These are phyloP conservation scores for Alloplasta piceator DNA, from an alignment of 2,888 invertebrate species.

Conservation along the genomic window DNA sequence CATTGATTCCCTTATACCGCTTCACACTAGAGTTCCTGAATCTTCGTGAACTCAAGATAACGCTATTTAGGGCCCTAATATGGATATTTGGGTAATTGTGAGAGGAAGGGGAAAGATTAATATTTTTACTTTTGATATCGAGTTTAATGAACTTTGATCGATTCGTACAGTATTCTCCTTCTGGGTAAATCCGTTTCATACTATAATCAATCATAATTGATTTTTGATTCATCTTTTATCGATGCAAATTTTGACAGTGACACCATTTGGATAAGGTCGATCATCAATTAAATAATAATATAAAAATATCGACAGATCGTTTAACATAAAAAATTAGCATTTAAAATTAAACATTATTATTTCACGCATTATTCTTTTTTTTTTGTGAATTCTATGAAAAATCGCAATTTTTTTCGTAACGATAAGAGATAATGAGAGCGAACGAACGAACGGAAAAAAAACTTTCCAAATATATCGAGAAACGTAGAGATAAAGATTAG, in stretches of 20 bases:
- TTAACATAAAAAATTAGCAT: neutral
- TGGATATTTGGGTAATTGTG: too few species aligned
- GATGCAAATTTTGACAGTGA: too few species aligned
- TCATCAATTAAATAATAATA: too few species aligned
- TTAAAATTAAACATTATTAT: neutral
- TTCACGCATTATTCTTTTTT: neutral
- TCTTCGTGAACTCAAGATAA: conserved; percentile 1
- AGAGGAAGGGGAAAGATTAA: too few species aligned
- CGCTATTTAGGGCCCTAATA: neutral
- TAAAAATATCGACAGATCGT: too few species aligned
- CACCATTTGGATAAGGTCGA: too few species aligned
- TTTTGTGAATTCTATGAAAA: neutral
- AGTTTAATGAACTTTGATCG: too few species aligned
- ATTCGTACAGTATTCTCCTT: too few species aligned
- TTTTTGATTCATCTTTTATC: too few species aligned
- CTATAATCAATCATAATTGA: too few species aligned
- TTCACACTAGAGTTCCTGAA: conserved; percentile 41
- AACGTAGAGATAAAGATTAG: conserved; percentile 20
- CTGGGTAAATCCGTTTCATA: too few species aligned
- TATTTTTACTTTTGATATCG: too few species aligned
- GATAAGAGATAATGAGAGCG: conserved; percentile 16
- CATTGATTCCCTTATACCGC: conserved; percentile 35
- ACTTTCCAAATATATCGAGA: conserved; percentile 26
- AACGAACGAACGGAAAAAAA: neutral
- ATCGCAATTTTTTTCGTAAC: neutral